Percentiles rank a stretch among this genome's conserved stretches.
Evolutionary conservation across 2,113 vertebrate species (phyloP).

Genomic region (Prionailurus bengalensis): DNA sequence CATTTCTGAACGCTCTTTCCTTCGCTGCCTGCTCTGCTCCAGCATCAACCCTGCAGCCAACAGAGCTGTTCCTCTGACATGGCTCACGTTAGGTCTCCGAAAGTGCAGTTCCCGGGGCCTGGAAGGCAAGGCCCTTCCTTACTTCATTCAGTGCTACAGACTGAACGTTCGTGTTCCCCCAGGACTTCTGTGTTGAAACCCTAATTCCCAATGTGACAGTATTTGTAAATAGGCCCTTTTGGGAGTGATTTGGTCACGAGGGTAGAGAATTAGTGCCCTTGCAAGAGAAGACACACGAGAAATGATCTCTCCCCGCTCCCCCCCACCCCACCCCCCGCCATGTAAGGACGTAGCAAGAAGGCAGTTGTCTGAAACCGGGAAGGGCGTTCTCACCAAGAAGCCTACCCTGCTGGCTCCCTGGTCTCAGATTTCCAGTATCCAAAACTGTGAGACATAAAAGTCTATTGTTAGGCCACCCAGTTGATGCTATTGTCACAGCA

Average conservation of each 20-base stretch:
- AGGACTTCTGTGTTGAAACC: neutral
- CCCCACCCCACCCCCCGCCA: neutral
- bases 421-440: neutral
- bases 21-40: neutral
- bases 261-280: neutral
- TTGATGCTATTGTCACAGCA: neutral
- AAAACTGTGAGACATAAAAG: neutral
- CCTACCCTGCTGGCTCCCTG: neutral
- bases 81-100: neutral
- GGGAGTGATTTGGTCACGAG: neutral
- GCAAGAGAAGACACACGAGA: neutral
- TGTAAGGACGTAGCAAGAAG: neutral
- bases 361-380: neutral
- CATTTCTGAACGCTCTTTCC: neutral
- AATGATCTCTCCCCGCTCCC: neutral
- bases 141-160: neutral
- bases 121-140: neutral
- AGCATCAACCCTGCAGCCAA: accelerated
- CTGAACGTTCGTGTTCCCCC: neutral
- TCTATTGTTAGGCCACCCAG: neutral
- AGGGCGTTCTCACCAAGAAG: neutral
- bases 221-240: neutral
- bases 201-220: neutral
- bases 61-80: neutral
- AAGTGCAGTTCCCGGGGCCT: neutral